Conservation (phyloP, 2,888 invertebrate species). For the Nemurella pictetii region DNA sequence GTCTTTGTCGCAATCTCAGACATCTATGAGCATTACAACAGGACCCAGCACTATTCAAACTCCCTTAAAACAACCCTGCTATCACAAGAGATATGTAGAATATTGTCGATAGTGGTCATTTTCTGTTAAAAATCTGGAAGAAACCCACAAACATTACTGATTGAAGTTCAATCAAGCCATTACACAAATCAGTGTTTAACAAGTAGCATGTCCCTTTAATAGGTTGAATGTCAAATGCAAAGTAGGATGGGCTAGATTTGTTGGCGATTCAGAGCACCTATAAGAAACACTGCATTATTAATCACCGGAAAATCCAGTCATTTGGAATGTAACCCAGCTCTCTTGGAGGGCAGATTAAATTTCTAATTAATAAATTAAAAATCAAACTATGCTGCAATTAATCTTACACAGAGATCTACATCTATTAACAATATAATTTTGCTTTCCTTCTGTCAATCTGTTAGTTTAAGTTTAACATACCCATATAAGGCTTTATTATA, state of each 20-base stretch:
- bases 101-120: constrained; percentile 35
- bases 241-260: background rate
- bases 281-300: background rate
- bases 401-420: background rate
- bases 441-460: constrained; percentile 5
- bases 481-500: constrained; percentile 3
- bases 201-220: background rate
- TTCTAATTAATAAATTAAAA: background rate
- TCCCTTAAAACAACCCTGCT: background rate
- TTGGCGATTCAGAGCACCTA: background rate
- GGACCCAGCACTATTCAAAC: constrained; percentile 35
- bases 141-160: background rate
- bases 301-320: background rate
- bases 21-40: constrained; percentile 44
- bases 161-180: background rate
- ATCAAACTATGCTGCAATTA: background rate
- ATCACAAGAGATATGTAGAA: constrained; percentile 23
- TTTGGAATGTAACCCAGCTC: background rate
- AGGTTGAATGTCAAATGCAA: background rate
- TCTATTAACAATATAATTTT: background rate
- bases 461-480: background rate
- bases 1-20: constrained; percentile 43
- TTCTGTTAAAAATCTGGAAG: constrained; percentile 36
- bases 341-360: background rate
- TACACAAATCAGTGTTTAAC: background rate